Conservation (phyloP, 2,888 invertebrate genomes). For the Chironomus tentans region DNA sequence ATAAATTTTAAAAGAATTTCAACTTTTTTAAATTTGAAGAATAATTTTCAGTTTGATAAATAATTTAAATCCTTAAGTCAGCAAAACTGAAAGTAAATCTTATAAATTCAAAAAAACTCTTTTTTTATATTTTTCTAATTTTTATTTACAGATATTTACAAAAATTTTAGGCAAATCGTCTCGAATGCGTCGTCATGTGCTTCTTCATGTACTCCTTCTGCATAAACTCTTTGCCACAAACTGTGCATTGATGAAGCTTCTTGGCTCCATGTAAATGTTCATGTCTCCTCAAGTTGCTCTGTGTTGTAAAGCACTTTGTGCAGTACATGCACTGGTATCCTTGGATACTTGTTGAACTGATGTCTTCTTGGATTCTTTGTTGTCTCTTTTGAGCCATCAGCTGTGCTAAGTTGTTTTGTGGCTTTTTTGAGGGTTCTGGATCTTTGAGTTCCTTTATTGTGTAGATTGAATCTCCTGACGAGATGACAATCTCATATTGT, state of each 20-base stretch:
- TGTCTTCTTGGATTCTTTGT: not conserved
- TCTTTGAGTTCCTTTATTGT: no score
- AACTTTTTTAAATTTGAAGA: no score
- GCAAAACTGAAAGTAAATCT: not conserved
- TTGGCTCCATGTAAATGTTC: not conserved
- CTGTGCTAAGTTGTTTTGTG: no score
- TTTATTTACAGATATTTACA: not conserved
- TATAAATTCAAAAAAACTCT: not conserved
- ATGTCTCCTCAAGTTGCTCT: not conserved
- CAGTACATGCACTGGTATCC: no score
- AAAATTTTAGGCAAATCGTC: no score
- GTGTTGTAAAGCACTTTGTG: not conserved
- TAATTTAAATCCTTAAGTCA: not conserved
- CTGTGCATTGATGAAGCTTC: not conserved
- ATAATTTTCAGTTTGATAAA: no score
- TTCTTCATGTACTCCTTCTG: not conserved
- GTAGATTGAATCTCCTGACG: no score
- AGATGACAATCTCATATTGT: no score
- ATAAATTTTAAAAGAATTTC: no score
- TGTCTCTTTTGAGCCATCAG: not conserved
- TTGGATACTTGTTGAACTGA: no score
- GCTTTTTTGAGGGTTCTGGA: no score
- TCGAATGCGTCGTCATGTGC: not conserved
- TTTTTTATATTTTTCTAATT: not conserved
- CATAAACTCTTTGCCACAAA: not conserved